A percentile compares a stretch with the other conserved stretches of the same genome.
Evolutionary conservation across 1,140 invertebrate species (phyloP).

Genomic region (Bombus soroeensis): DNA sequence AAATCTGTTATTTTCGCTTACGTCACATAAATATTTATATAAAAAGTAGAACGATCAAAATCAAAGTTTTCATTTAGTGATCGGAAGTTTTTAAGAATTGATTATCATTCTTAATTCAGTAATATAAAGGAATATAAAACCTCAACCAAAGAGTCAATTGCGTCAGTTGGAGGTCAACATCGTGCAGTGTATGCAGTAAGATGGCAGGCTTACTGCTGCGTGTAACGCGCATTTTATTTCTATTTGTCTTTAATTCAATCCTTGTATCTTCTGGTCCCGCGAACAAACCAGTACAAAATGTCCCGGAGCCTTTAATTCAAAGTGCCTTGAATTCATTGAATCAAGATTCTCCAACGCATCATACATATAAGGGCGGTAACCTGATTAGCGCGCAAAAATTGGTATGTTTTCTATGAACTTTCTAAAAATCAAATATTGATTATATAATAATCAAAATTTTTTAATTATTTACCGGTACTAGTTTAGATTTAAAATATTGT

Average conservation of each 20-base stretch:
- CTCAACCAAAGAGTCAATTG: neutral
- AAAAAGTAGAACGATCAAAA: neutral
- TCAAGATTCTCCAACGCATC: constrained; percentile 69
- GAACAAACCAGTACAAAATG: constrained; percentile 59
- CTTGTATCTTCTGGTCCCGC: constrained; percentile 42
- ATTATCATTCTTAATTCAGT: constrained; percentile 13
- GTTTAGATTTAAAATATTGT: neutral
- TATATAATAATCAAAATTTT: neutral
- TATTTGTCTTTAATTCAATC: constrained; percentile 21
- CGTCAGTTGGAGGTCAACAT: constrained; percentile 39
- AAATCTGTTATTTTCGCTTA: neutral
- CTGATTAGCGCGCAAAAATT: constrained; percentile 74
- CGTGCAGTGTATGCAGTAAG: constrained; percentile 13
- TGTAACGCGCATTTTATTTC: constrained; percentile 6
- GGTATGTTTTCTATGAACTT: constrained; percentile 61
- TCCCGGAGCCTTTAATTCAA: constrained; percentile 62
- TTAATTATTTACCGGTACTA: no score
- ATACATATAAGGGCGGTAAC: constrained; percentile 72
- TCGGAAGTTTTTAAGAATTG: neutral
- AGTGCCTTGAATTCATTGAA: constrained; percentile 73
- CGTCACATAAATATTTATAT: neutral
- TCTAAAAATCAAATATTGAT: neutral
- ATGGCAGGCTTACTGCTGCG: constrained; percentile 56
- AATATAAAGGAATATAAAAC: constrained; percentile 26
- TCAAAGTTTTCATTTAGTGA: neutral